Evolutionary conservation across 23 tunicate species (phyloP).

Genomic region (Styela clava): DNA sequence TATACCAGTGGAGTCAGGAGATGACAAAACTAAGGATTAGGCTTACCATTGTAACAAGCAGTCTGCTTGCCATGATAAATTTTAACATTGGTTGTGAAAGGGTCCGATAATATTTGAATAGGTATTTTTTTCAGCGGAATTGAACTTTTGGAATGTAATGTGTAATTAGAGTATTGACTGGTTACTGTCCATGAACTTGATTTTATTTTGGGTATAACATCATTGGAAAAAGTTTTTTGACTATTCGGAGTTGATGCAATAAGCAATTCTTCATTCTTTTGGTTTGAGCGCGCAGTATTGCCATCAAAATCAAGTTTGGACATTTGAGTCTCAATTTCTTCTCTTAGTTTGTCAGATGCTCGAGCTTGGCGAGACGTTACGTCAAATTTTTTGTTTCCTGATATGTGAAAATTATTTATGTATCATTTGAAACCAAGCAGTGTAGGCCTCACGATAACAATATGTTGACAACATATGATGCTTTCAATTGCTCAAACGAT

Average conservation of each 20-base stretch:
- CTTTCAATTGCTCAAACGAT: too few species aligned
- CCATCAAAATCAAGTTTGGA: conserved; percentile 25
- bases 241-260: not conserved
- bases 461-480: too few species aligned
- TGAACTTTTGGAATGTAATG: not conserved
- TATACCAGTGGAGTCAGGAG: too few species aligned
- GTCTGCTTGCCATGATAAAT: conserved; percentile 11
- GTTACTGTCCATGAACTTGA: not conserved
- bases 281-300: not conserved
- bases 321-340: conserved; percentile 31
- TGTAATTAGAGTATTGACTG: not conserved
- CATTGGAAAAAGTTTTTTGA: not conserved
- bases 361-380: not conserved
- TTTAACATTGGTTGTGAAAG: conserved; percentile 14
- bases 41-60: too few species aligned
- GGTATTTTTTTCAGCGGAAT: conserved; percentile 24
- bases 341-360: conserved; percentile 20
- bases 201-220: not conserved
- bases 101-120: conserved; percentile 29
- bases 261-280: not conserved
- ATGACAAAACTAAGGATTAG: too few species aligned
- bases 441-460: too few species aligned
- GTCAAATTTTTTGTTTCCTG: not conserved
- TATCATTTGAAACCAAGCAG: too few species aligned
- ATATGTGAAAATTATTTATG: not conserved